Evolutionary conservation across 2,797 vertebrate genomes (phyloP).

Genomic region (Danionella dracula): DNA sequence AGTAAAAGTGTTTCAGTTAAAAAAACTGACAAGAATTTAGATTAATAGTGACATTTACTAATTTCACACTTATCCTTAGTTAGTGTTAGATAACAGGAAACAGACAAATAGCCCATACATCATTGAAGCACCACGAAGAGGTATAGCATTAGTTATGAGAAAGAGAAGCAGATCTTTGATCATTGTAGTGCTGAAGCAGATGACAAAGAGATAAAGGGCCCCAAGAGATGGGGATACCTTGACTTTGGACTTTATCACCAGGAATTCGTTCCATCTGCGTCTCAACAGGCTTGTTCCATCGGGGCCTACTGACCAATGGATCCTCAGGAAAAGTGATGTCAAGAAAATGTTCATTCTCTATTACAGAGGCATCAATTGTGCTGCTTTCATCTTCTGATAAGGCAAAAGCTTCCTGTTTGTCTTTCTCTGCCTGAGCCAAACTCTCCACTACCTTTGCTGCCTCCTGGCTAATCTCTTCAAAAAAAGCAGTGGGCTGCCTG

Average conservation of each 20-base stretch:
- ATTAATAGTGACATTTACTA: no score
- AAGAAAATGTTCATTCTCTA: slow-evolving; percentile 86
- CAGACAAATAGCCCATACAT: slow-evolving; percentile 68
- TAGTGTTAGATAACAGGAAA: slow-evolving; percentile 70
- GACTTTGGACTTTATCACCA: slow-evolving; percentile 91
- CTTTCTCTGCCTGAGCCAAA: slow-evolving; percentile 85
- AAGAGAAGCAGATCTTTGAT: slow-evolving; percentile 73
- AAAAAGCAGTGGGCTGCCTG: slow-evolving; percentile 87
- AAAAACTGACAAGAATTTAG: no score
- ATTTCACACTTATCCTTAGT: slow-evolving; percentile 86
- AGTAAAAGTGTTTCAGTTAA: no score
- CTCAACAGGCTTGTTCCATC: slow-evolving; percentile 97
- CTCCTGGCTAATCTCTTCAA: slow-evolving; percentile 94
- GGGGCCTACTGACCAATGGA: slow-evolving; percentile 94
- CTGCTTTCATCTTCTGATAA: slow-evolving; percentile 91
- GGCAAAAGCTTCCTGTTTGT: slow-evolving; percentile 72
- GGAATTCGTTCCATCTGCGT: slow-evolving; percentile 99
- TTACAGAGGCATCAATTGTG: slow-evolving; percentile 86
- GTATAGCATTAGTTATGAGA: slow-evolving; percentile 74
- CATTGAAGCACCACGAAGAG: slow-evolving; percentile 67
- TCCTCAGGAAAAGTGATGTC: slow-evolving; percentile 87
- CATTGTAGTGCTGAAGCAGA: slow-evolving; percentile 83
- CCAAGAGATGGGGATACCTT: slow-evolving; percentile 93
- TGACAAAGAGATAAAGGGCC: slow-evolving; percentile 80
- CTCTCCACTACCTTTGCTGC: slow-evolving; percentile 92